A percentile compares a stretch with the other conserved stretches of the same genome.
Evolutionary conservation across 2,888 invertebrate genomes (phyloP).

Genomic region (Agelastica alni): DNA sequence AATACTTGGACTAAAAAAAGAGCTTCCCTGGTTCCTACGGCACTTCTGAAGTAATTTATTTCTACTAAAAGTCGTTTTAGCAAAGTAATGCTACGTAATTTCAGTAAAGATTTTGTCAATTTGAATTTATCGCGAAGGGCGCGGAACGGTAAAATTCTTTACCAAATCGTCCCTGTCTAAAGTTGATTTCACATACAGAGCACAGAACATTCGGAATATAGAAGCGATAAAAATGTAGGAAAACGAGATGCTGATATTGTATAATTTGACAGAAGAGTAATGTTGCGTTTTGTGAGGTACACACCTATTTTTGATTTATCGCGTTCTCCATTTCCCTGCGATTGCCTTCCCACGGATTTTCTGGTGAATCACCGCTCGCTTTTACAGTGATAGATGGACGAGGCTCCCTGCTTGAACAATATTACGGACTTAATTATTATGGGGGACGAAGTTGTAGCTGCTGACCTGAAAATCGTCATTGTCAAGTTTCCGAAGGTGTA

Average conservation of each 20-base stretch:
- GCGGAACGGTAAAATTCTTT: background rate
- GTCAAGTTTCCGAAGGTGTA: no score
- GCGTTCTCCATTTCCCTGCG: constrained; percentile 7
- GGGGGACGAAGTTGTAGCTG: no score
- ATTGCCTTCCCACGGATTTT: constrained; percentile 13
- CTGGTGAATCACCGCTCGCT: constrained; percentile 3
- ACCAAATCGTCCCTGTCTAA: background rate
- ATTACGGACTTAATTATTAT: no score
- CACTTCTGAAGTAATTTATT: no score
- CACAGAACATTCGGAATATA: constrained; percentile 7
- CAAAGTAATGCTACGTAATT: no score
- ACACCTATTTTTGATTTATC: constrained; percentile 27
- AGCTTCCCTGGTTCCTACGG: no score
- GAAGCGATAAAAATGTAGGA: constrained; percentile 24
- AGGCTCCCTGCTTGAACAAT: no score
- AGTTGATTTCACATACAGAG: constrained; percentile 5
- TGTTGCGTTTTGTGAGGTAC: constrained; percentile 21
- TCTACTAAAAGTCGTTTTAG: no score
- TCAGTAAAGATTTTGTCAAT: no score
- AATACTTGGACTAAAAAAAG: no score
- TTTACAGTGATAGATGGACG: background rate
- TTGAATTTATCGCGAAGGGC: no score
- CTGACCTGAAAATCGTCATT: no score
- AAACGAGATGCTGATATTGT: constrained; percentile 22
- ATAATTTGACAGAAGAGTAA: constrained; percentile 28